Evolutionary conservation across 2,113 vertebrate genomes (phyloP).

Genomic region (Anseranas semipalmata): DNA sequence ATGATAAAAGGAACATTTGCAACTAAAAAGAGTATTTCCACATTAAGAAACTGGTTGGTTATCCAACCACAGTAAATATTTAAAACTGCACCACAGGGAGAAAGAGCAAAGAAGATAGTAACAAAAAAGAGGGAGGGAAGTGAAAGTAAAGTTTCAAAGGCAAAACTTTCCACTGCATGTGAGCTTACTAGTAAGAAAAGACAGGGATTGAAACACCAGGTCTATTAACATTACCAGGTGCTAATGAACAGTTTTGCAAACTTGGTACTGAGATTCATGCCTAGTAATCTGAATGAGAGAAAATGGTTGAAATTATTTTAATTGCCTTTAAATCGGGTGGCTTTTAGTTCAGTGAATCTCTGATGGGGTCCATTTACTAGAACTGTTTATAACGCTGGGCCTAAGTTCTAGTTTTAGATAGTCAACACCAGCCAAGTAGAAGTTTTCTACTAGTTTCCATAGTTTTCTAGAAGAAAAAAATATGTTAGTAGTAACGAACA

Average conservation of each 20-base stretch:
- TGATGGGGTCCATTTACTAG: not conserved
- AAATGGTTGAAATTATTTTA: not conserved
- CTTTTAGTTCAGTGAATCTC: not conserved
- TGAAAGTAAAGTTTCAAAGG: not conserved
- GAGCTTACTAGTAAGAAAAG: not conserved
- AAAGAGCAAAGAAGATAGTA: not conserved
- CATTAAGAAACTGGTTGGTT: slow-evolving; percentile 5
- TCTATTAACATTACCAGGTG: not conserved
- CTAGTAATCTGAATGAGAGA: not conserved
- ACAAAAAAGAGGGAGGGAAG: not conserved
- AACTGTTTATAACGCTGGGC: not conserved
- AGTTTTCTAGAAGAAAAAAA: not conserved
- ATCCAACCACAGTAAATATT: slow-evolving; percentile 21
- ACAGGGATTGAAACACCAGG: not conserved
- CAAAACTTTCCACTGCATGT: not conserved
- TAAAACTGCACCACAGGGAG: not conserved
- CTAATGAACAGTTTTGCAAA: not conserved
- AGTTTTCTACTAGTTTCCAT: too few relatives aligned
- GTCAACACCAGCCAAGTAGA: not conserved
- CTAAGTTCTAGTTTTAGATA: not conserved
- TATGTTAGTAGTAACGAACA: not conserved
- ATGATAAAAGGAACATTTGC: slow-evolving; percentile 53
- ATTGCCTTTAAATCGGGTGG: not conserved
- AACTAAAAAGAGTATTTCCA: slow-evolving; percentile 45
- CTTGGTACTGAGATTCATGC: not conserved